phyloP scores from a whole-genome alignment of 2,113 vertebrate genomes.

The Redunca redunca region DNA sequence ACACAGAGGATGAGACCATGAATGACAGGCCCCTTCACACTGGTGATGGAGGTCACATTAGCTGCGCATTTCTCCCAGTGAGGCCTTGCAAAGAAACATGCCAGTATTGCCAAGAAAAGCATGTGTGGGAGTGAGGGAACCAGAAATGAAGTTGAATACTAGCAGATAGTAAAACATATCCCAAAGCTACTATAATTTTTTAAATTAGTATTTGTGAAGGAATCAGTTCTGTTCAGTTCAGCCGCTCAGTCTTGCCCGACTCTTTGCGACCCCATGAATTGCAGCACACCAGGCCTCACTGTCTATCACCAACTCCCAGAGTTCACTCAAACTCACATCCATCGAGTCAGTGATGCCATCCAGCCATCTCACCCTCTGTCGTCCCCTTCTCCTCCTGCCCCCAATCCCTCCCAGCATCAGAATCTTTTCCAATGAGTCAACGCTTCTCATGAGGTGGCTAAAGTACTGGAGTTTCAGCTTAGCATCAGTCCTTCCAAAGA shows the following conservation, averaged over 20 bases:
- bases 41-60: accelerated
- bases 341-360: too few relatives aligned
- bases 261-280: accelerated
- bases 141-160: not conserved
- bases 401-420: too few relatives aligned
- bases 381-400: too few relatives aligned
- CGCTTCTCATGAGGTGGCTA: too few relatives aligned
- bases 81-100: not conserved
- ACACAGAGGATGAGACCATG: not conserved
- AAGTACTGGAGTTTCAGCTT: too few relatives aligned
- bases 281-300: too few relatives aligned
- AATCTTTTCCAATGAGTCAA: too few relatives aligned
- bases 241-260: accelerated
- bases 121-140: not conserved
- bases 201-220: not conserved
- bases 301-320: too few relatives aligned
- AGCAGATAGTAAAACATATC: not conserved
- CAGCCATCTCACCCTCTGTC: too few relatives aligned
- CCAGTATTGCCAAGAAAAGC: not conserved
- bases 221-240: not conserved
- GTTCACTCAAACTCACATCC: too few relatives aligned
- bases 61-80: not conserved
- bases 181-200: not conserved
- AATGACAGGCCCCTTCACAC: not conserved
- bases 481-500: too few relatives aligned